Percentiles rank a stretch among this genome's conserved stretches.
Conservation (phyloP, 2,888 invertebrate genomes). For the Troides helena region DNA sequence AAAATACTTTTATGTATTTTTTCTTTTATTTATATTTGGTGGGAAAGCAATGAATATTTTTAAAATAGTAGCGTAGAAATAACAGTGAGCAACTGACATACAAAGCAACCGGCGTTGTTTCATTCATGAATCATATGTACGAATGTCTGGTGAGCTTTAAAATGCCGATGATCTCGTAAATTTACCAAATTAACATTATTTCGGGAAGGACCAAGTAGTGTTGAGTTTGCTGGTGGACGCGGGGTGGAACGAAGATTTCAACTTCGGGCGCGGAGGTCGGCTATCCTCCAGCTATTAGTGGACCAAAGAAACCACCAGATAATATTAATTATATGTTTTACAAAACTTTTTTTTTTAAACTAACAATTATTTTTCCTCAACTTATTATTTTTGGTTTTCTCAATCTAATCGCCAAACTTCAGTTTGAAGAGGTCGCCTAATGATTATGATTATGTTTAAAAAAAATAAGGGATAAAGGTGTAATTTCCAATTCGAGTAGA, state of each 20-base stretch:
- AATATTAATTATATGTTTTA: conserved; percentile 4
- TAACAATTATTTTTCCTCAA: too few species aligned
- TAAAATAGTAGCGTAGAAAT: background rate
- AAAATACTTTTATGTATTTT: too few species aligned
- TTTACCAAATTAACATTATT: conserved; percentile 25
- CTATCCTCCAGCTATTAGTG: conserved; percentile 16
- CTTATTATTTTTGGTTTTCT: too few species aligned
- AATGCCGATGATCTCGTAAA: conserved; percentile 11
- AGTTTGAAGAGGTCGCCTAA: too few species aligned
- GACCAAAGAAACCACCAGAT: conserved; percentile 18
- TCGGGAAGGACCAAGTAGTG: conserved; percentile 24
- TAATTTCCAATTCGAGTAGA: too few species aligned
- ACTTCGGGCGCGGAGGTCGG: conserved; percentile 10
- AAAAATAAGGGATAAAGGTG: too few species aligned
- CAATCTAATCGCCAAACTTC: too few species aligned
- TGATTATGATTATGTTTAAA: too few species aligned
- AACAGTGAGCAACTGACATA: background rate
- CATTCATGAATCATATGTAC: conserved; percentile 2
- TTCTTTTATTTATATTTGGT: too few species aligned
- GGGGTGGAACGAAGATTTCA: conserved; percentile 2
- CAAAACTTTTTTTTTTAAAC: too few species aligned
- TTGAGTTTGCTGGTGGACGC: conserved; percentile 9
- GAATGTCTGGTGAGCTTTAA: background rate
- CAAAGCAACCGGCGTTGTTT: background rate
- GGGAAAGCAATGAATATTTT: too few species aligned